Percentiles rank a stretch among this genome's conserved stretches.
phyloP scores from a whole-genome alignment of 2,888 invertebrate genomes.

The Rosalia funebris region DNA sequence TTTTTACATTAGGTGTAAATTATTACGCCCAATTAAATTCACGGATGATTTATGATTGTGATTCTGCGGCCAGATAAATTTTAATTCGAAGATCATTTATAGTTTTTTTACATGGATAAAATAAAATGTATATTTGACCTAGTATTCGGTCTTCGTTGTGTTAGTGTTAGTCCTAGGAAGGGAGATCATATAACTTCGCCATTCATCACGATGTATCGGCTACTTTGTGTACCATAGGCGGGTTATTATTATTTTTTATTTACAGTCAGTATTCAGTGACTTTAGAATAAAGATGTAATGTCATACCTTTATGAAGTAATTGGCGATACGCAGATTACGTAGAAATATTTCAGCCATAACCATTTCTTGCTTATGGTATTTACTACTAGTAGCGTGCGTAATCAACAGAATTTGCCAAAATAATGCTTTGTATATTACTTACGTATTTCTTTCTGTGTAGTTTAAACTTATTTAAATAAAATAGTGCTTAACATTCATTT shows the following conservation, averaged over 20 bases:
- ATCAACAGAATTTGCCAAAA: too few relatives aligned
- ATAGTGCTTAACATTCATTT: too few relatives aligned
- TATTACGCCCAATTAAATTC: conserved; percentile 15
- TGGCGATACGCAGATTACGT: too few relatives aligned
- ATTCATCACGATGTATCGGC: conserved; percentile 7
- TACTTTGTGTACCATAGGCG: conserved; percentile 5
- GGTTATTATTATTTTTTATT: neutral
- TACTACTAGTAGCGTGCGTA: too few relatives aligned
- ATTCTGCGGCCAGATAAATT: conserved; percentile 8
- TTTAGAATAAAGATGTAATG: too few relatives aligned
- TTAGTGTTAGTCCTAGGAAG: conserved; percentile 7
- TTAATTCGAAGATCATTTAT: conserved; percentile 21
- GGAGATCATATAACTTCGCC: conserved; percentile 20
- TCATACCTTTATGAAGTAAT: too few relatives aligned
- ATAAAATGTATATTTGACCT: conserved; percentile 14
- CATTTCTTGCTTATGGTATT: too few relatives aligned
- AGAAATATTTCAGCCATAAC: too few relatives aligned
- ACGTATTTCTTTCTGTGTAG: too few relatives aligned
- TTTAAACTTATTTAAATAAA: too few relatives aligned
- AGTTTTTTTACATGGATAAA: conserved; percentile 7
- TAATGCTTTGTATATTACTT: too few relatives aligned
- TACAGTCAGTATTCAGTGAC: too few relatives aligned
- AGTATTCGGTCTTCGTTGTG: conserved; percentile 9
- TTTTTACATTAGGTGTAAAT: conserved; percentile 14
- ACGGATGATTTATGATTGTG: conserved; percentile 21